Evolutionary conservation across 1,140 invertebrate species (phyloP), one percentile per base, ranked within the genome.

Genomic region (Cydia fagiglandana): DNA sequence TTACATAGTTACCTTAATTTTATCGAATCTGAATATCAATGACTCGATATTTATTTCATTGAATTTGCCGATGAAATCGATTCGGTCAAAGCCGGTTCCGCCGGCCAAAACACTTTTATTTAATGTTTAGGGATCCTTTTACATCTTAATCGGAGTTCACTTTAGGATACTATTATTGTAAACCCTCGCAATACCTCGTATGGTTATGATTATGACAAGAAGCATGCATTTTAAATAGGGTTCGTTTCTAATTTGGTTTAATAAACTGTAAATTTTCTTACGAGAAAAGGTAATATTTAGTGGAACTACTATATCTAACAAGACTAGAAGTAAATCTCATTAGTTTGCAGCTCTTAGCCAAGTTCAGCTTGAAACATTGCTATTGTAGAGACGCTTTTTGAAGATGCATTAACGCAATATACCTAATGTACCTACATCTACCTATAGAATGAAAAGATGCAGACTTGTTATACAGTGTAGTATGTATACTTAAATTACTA

Each of bases 341-440:
- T 56, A 56, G 53, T 56, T 17, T 56, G 53, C 53, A 17, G 53
- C 15, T 56, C 53, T 56, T 17, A 50, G 47, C 15, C 12, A 15
- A 56, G 53, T 56, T 56, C 15, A 56, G 53, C 53, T 56, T 56
- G 53, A 56, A 56, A 56, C 53, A 56, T 56, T 56, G 12, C 15
- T 47, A 47, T 47, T 47, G 45, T 47, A 7, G 12, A n/a, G 15
- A n/a, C 2, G 15, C 15, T 56, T 56, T 56, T 34, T 34, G 34
- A 34, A 6, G 4, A 30, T 30, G 30, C 4, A 30, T 30, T 30
- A 50, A 50, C 50, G 41, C 10, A 12, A 45, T 12, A 0, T 45
- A 45, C 9, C 5, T 45, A 45, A 34, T 34, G 38, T 41, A 41
- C 0, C 0, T 41, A 41, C 38, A 41, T 41, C 34, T 34, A 34